Conservation (phyloP, 2,113 vertebrate species). For the Vidua chalybeata region DNA sequence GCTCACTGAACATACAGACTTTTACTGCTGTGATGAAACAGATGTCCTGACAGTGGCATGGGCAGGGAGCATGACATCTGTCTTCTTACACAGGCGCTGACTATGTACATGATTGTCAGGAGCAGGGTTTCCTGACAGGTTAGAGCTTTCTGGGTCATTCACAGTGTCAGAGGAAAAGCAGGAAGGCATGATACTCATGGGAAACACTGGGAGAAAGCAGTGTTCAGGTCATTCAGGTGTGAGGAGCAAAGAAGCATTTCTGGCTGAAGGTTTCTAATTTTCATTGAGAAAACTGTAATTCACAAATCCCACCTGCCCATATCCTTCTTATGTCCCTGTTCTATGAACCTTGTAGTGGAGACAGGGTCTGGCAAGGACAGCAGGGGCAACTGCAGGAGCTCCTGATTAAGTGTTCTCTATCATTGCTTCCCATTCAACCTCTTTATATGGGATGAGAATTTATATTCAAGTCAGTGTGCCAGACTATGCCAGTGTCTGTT, state of each 20-base stretch:
- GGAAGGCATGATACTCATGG: not conserved
- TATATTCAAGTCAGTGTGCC: constrained; percentile 21
- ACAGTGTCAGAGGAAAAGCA: not conserved
- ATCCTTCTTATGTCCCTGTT: not conserved
- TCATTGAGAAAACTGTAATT: not conserved
- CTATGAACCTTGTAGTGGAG: not conserved
- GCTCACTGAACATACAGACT: not conserved
- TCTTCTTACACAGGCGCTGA: not conserved
- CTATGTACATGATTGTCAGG: rapidly evolving
- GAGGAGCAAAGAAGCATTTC: not conserved
- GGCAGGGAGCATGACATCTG: not conserved
- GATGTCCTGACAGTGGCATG: not conserved
- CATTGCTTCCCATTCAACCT: not conserved
- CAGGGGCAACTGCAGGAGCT: not conserved
- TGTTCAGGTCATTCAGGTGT: not conserved
- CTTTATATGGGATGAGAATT: constrained; percentile 43
- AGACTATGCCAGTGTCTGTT: not conserved
- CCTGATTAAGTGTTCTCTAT: not conserved
- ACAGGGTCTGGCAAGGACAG: not conserved
- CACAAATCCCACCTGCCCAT: not conserved
- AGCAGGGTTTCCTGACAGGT: not conserved
- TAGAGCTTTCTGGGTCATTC: not conserved
- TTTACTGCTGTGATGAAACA: not conserved
- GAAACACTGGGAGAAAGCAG: not conserved
- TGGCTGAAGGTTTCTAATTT: not conserved